phyloP scores from a whole-genome alignment of 2,888 invertebrate genomes.

The Chrysopilus asiliformis region DNA sequence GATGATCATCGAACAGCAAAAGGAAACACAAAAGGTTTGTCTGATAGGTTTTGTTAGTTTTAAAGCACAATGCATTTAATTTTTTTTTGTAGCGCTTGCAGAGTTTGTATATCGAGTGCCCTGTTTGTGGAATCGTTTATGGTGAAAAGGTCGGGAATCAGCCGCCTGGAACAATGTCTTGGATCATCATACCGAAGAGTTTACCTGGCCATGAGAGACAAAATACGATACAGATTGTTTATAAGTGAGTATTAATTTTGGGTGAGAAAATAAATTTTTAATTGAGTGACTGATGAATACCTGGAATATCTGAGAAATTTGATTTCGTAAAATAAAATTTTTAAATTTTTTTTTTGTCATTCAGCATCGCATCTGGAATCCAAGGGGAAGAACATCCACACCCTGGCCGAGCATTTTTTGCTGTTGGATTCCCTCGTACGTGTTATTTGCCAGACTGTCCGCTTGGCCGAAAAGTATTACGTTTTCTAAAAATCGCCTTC shows the following conservation, averaged over 20 bases:
- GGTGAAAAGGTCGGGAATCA: slow-evolving; percentile 70
- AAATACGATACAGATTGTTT: slow-evolving; percentile 70
- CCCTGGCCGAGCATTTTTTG: slow-evolving; percentile 76
- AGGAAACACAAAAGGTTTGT: slow-evolving; percentile 33
- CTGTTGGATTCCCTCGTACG: slow-evolving; percentile 72
- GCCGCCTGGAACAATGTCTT: slow-evolving; percentile 71
- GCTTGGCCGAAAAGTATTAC: slow-evolving; percentile 62
- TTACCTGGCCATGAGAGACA: slow-evolving; percentile 51
- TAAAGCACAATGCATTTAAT: not conserved
- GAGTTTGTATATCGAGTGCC: slow-evolving; percentile 70
- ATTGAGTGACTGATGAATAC: slow-evolving; percentile 4
- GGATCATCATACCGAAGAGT: slow-evolving; percentile 54
- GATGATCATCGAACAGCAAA: slow-evolving; percentile 52
- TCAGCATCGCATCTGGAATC: slow-evolving; percentile 70
- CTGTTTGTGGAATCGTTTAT: slow-evolving; percentile 72
- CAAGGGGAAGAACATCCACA: slow-evolving; percentile 68
- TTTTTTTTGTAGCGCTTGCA: slow-evolving; percentile 23
- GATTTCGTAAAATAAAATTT: not conserved
- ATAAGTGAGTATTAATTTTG: slow-evolving; percentile 53
- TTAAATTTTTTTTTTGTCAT: slow-evolving; percentile 11
- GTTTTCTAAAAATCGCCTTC: slow-evolving; percentile 68
- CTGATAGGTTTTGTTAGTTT: not conserved
- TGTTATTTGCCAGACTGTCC: slow-evolving; percentile 75
- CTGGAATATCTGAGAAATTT: not conserved
- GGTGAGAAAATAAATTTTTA: slow-evolving; percentile 1